Base-by-base conservation (phyloP, 2,113 vertebrate species). In the Semnornis frantzii region DNA sequence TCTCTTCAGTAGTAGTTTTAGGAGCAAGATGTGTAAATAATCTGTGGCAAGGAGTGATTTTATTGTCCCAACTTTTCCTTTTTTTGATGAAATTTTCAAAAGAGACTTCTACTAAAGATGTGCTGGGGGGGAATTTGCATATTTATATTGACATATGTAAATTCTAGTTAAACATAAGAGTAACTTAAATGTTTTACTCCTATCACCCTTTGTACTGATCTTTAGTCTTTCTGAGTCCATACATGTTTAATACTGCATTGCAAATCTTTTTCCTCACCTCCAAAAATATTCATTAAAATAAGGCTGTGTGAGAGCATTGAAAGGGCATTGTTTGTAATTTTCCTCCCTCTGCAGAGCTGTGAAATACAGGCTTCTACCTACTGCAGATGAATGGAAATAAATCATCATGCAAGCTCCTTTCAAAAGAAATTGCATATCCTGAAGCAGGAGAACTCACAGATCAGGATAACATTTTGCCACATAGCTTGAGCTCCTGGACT, bases 1-100 rank as follows among this genome's bases (percentile, higher is more conserved):
- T 92, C 84, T 83, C 70, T 94, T 88, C 63, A 79, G 63, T 70
- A 90, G 39, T 62, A 86, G 48, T 55, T 31, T 44, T 73, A 60
- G 21, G 23, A 87, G 34, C 46, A 87, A 73, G 44, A 92, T 55
- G 25, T 58, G 68, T 91, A 89, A 94, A 89, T 95, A 85, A 70
- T 85, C 31, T 74, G 59, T 87, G 71, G 27, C 71, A 77, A 72
- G 74, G 57, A 57, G 23, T 0, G 0, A 77, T 71, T 94, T 75
- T 37, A 17, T 75, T 24, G 68, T 92, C 37, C 16, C 55, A 85
- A 77, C 39, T 89, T 93, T 75, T 90, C 60, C 33, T 71, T 87
- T 84, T 66, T 89, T 79, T 85, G 65, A 82, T 82, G 50, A 81
- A 87, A 65, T 70, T 89, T 79, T 79, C 25, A 86, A 87, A 46